Conservation (phyloP, 1,140 invertebrate genomes). For the Drosophila albomicans region DNA sequence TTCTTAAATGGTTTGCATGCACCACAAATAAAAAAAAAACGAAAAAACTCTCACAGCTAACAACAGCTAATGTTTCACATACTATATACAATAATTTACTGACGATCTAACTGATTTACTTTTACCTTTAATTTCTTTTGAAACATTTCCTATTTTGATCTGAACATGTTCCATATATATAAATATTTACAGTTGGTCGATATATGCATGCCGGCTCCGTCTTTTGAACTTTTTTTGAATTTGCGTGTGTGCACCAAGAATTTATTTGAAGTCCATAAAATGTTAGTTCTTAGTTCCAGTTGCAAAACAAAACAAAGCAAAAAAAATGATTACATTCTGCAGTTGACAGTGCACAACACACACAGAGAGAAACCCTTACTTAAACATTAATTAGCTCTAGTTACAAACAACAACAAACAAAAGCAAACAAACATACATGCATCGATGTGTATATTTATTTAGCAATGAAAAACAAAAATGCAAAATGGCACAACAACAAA, state of each 20-base stretch:
- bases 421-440: conserved; percentile 40
- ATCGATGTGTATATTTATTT: conserved; percentile 61
- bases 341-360: conserved; percentile 45
- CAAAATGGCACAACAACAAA: conserved; percentile 62
- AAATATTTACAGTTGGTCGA: conserved; percentile 85
- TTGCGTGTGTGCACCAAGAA: conserved; percentile 62
- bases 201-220: conserved; percentile 85
- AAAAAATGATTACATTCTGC: conserved; percentile 36
- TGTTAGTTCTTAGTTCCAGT: conserved; percentile 62
- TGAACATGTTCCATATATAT: conserved; percentile 54
- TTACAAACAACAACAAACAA: conserved; percentile 33
- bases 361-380: conserved; percentile 30
- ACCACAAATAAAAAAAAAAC: not conserved
- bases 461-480: conserved; percentile 48
- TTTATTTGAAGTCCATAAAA: conserved; percentile 56
- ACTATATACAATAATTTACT: not conserved
- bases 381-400: conserved; percentile 48
- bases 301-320: conserved; percentile 6
- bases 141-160: conserved; percentile 47
- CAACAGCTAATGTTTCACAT: conserved; percentile 11
- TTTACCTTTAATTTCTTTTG: conserved; percentile 57
- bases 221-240: conserved; percentile 84
- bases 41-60: not conserved
- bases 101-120: conserved; percentile 54
- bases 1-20: conserved; percentile 15